Conservation (phyloP, 2,888 invertebrate species). For the Agrochola litura region DNA sequence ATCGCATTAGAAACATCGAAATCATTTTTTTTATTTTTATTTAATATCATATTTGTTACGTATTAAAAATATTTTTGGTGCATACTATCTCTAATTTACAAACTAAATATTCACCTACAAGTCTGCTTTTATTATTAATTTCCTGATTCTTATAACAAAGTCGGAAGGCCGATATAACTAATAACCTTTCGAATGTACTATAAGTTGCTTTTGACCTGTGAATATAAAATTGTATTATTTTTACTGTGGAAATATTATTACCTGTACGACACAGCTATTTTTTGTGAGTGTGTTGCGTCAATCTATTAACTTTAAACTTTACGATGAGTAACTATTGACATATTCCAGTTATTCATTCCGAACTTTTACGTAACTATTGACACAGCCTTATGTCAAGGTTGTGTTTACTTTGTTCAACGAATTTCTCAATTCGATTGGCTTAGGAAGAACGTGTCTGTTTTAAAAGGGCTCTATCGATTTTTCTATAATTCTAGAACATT, state of each 20-base stretch:
- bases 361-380: slow-evolving; percentile 60
- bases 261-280: background rate
- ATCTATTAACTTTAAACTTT: slow-evolving; percentile 20
- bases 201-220: background rate
- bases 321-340: slow-evolving; percentile 46
- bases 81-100: slow-evolving; percentile 21
- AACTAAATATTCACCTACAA: slow-evolving; percentile 4
- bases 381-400: slow-evolving; percentile 63
- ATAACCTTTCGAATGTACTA: background rate
- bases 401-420: slow-evolving; percentile 50
- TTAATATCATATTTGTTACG: background rate
- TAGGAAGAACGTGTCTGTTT: slow-evolving; percentile 1
- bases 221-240: background rate
- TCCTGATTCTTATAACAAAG: slow-evolving; percentile 6
- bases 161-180: background rate
- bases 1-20: background rate
- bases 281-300: slow-evolving; percentile 33
- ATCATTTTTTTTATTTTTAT: background rate
- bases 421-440: slow-evolving; percentile 40
- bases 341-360: slow-evolving; percentile 44
- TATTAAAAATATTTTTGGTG: background rate
- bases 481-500: slow-evolving; percentile 1
- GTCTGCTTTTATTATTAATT: slow-evolving; percentile 15
- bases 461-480: slow-evolving; percentile 17
- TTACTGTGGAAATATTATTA: background rate